phyloP scores from a whole-genome alignment of 2,113 vertebrate species.

The Pollachius pollachius region DNA sequence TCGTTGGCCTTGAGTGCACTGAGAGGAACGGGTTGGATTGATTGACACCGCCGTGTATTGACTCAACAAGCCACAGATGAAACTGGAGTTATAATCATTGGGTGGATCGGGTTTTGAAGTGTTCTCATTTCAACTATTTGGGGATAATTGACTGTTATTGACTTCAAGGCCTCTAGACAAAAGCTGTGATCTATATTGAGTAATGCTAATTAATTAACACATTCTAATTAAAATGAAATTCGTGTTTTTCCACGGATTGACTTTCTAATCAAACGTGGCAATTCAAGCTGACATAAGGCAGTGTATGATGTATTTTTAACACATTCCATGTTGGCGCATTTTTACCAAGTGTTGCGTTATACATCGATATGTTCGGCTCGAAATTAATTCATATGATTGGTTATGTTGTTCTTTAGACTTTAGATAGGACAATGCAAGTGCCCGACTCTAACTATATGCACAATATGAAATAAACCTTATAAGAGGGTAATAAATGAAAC shows the following conservation, averaged over 20 bases:
- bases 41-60: background rate
- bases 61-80: background rate
- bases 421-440: no score
- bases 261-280: background rate
- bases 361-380: no score
- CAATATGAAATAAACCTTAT: no score
- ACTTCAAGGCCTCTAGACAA: background rate
- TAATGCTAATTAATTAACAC: background rate
- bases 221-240: background rate
- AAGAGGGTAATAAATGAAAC: no score
- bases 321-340: conserved; percentile 21
- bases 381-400: no score
- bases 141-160: background rate
- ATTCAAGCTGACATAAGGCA: conserved; percentile 9
- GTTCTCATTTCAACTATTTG: background rate
- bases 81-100: background rate
- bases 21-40: background rate
- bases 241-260: background rate
- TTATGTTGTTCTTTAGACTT: no score
- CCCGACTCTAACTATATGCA: no score
- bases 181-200: background rate
- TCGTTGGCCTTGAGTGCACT: background rate
- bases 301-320: no score
- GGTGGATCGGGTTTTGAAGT: background rate
- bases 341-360: background rate